Evolutionary conservation across 1,140 invertebrate genomes (phyloP).

Genomic region (Calephelis nemesis): DNA sequence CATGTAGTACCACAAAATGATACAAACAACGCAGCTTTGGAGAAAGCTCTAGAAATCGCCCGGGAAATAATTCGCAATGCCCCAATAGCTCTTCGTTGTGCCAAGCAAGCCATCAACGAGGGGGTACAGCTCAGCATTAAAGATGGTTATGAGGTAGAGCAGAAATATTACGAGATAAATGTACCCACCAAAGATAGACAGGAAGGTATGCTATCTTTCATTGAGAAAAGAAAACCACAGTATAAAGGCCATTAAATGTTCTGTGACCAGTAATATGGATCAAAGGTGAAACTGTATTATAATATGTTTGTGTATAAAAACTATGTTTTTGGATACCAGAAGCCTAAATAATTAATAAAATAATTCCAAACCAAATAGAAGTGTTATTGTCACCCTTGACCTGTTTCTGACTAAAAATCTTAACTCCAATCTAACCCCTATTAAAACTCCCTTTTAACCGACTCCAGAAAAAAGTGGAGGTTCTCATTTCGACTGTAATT

Average conservation of each 20-base stretch:
- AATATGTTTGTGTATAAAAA: too few relatives aligned
- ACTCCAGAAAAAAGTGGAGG: too few relatives aligned
- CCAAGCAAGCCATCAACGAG: slow-evolving; percentile 94
- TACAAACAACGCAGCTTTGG: slow-evolving; percentile 91
- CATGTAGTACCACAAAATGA: slow-evolving; percentile 92
- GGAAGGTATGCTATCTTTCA: slow-evolving; percentile 96
- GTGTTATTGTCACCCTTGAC: too few relatives aligned
- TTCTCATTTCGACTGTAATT: too few relatives aligned
- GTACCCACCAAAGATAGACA: slow-evolving; percentile 95
- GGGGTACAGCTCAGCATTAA: slow-evolving; percentile 91
- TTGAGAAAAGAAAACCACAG: slow-evolving; percentile 94
- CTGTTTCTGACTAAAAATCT: too few relatives aligned
- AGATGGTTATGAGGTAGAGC: slow-evolving; percentile 93
- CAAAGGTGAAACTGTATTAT: too few relatives aligned
- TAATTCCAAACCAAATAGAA: too few relatives aligned
- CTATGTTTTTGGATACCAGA: too few relatives aligned
- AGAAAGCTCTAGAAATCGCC: slow-evolving; percentile 90
- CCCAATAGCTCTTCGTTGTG: slow-evolving; percentile 94
- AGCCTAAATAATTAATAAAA: too few relatives aligned
- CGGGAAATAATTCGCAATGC: slow-evolving; percentile 95
- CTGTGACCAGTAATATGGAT: background rate
- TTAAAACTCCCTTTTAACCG: too few relatives aligned
- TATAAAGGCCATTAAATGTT: slow-evolving; percentile 84
- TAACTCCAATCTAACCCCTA: too few relatives aligned
- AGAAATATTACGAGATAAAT: slow-evolving; percentile 94